These are phyloP conservation scores for Betta splendens DNA, from an alignment of 2,797 vertebrate genomes.

Conservation along the genomic window DNA sequence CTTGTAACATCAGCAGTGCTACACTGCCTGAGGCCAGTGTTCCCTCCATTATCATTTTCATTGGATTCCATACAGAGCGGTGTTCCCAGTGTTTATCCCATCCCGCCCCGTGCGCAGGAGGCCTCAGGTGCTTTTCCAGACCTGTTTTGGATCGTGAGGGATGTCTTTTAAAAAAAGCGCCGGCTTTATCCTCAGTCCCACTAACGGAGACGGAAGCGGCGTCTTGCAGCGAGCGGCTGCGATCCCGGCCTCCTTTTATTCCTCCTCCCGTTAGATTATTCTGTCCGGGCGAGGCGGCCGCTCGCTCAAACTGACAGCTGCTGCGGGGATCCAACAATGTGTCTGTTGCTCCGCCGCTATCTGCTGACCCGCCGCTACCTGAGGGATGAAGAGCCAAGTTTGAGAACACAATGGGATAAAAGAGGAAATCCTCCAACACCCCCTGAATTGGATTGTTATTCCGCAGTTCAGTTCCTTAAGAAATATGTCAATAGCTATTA, in stretches of 20 bases:
- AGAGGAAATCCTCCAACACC: slow-evolving; percentile 35
- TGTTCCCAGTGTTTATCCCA: slow-evolving; percentile 75
- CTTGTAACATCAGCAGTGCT: slow-evolving; percentile 78
- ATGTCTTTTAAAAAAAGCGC: slow-evolving; percentile 53
- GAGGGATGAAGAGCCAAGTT: slow-evolving; percentile 48
- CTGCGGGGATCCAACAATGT: slow-evolving; percentile 57
- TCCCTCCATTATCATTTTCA: slow-evolving; percentile 83
- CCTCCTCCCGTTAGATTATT: slow-evolving; percentile 22
- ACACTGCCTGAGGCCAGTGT: slow-evolving; percentile 77
- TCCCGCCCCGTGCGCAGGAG: slow-evolving; percentile 65
- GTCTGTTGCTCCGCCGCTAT: slow-evolving; percentile 65
- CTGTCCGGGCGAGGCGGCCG: slow-evolving; percentile 48
- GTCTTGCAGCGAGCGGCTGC: slow-evolving; percentile 14
- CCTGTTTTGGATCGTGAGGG: slow-evolving; percentile 56
- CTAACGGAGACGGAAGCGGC: slow-evolving; percentile 15
- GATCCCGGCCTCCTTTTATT: slow-evolving; percentile 24
- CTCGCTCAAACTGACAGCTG: slow-evolving; percentile 72
- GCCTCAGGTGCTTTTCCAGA: slow-evolving; percentile 64
- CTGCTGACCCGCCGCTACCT: slow-evolving; percentile 60
- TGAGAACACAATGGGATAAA: slow-evolving; percentile 52
- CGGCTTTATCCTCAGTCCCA: slow-evolving; percentile 40
- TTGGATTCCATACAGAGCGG: slow-evolving; percentile 76
- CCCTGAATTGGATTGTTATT: slow-evolving; percentile 53
- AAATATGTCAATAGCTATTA: slow-evolving; percentile 74
- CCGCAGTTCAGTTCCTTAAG: slow-evolving; percentile 62